A percentile compares a stretch with the other conserved stretches of the same genome.
Conservation (phyloP, 2,888 invertebrate species). For the Eupithecia abbreviata region DNA sequence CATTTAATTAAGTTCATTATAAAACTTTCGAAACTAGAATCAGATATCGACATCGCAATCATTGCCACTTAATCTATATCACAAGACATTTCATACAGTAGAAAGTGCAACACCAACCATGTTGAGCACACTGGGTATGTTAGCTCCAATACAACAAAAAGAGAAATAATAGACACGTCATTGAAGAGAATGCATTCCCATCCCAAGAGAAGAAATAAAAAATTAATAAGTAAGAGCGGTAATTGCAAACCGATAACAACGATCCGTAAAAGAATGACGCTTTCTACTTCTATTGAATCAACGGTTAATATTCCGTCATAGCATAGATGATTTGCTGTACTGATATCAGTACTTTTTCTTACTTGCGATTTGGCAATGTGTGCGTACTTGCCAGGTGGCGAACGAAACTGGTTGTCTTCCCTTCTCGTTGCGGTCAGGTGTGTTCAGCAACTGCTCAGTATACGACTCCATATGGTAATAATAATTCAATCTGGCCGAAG, state of each 20-base stretch:
- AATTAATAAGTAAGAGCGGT: slow-evolving; percentile 64
- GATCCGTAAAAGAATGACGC: slow-evolving; percentile 53
- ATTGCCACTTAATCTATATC: slow-evolving; percentile 27
- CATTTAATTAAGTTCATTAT: neutral
- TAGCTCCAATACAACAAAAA: slow-evolving; percentile 48
- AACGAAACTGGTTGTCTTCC: slow-evolving; percentile 73
- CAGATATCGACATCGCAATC: slow-evolving; percentile 36
- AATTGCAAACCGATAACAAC: slow-evolving; percentile 55
- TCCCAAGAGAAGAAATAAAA: slow-evolving; percentile 59
- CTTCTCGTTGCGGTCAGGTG: slow-evolving; percentile 64
- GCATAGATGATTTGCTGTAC: slow-evolving; percentile 40
- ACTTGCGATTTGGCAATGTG: slow-evolving; percentile 53
- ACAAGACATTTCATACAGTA: slow-evolving; percentile 42
- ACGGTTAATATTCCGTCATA: slow-evolving; percentile 45
- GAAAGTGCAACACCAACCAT: slow-evolving; percentile 55
- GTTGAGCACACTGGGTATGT: slow-evolving; percentile 38
- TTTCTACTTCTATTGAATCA: slow-evolving; percentile 58
- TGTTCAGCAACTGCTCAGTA: slow-evolving; percentile 56
- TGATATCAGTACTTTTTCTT: slow-evolving; percentile 33
- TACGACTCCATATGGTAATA: slow-evolving; percentile 42
- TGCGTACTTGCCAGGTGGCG: slow-evolving; percentile 63
- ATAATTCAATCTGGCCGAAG: slow-evolving; percentile 33
- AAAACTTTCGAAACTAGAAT: neutral
- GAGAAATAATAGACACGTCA: slow-evolving; percentile 58
- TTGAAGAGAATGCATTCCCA: slow-evolving; percentile 54